Evolutionary conservation across 1,140 invertebrate species (phyloP).

Genomic region (Caenorhabditis briggsae): DNA sequence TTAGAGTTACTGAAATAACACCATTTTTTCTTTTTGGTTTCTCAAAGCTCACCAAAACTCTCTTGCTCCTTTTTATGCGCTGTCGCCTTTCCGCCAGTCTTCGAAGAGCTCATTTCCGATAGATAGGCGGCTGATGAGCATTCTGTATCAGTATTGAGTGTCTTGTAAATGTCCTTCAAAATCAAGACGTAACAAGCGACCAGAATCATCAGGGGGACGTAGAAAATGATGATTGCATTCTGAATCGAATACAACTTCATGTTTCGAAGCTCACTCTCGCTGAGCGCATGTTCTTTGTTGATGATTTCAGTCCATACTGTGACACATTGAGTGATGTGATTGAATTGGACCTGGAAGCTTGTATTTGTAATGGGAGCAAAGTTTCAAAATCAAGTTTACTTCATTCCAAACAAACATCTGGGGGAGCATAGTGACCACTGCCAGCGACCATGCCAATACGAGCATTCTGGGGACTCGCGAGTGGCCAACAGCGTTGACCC

Average conservation of each 20-base stretch:
- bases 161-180: conserved; percentile 64
- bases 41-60: conserved; percentile 50
- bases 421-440: conserved; percentile 61
- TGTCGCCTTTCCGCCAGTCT: conserved; percentile 52
- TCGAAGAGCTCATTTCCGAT: conserved; percentile 57
- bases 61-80: conserved; percentile 55
- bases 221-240: conserved; percentile 62
- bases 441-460: conserved; percentile 61
- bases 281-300: conserved; percentile 32
- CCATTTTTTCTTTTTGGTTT: too few species aligned
- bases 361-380: not conserved
- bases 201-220: conserved; percentile 62
- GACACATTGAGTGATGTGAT: conserved; percentile 64
- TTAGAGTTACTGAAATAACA: conserved; percentile 23
- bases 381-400: not conserved
- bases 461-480: conserved; percentile 63
- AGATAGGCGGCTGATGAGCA: conserved; percentile 57
- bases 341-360: conserved; percentile 55
- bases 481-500: conserved; percentile 66
- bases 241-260: conserved; percentile 65
- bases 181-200: conserved; percentile 66
- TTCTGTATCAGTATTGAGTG: conserved; percentile 53
- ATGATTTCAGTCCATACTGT: conserved; percentile 64
- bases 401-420: conserved; percentile 65
- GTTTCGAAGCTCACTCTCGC: conserved; percentile 52